Base-by-base conservation (phyloP, 1,140 invertebrate genomes). In the Apocrypta bakeri region DNA sequence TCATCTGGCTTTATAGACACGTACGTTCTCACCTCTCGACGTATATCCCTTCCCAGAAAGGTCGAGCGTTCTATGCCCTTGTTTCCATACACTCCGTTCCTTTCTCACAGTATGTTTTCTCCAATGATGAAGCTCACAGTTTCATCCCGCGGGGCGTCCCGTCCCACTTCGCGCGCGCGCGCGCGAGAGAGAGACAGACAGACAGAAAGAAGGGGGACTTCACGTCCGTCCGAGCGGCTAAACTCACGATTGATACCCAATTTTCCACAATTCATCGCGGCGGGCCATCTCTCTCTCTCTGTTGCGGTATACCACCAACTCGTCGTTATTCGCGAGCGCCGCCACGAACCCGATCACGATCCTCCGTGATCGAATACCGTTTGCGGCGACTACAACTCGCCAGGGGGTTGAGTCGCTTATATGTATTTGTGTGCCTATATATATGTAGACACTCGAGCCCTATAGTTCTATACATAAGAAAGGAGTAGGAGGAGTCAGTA, bases 311-410 rank as follows among this genome's bases (percentile, higher is more conserved):
- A 17, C 56, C 24, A 33, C 48, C 66, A 40, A 21, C n/a, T 7
- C 37, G 17, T 17, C 37, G 64, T 56, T 69, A 69, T 69, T 79
- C 66, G 66, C 76, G 76, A 42, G 63, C 37, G 63, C 37, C 6
- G 48, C 33, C 33, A 9, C 33, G 2, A 9, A 17, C 37, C 64
- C 75, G 75, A 77, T 77, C 31, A 79, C 66, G 66, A 71, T 71
- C 11, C 48, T 17, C 48, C 71, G 31, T 61, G 56, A 81, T 74
- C 29, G 71, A 74, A 63, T 74, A 81, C 69, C 71, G 79, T 81
- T 31, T 12, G 48, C 69, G n/a, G 48, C 48, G 31, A 27, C 24
- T 61, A 61, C 61, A n/a, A 24, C 63, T 25, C 8, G 24, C 63
- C 25, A 17, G 48, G n/a, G 63, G 33, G n/a, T 33, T 33, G 72